These are phyloP conservation scores for Maniola jurtina DNA, from an alignment of 1,140 invertebrate species.

Conservation along the genomic window DNA sequence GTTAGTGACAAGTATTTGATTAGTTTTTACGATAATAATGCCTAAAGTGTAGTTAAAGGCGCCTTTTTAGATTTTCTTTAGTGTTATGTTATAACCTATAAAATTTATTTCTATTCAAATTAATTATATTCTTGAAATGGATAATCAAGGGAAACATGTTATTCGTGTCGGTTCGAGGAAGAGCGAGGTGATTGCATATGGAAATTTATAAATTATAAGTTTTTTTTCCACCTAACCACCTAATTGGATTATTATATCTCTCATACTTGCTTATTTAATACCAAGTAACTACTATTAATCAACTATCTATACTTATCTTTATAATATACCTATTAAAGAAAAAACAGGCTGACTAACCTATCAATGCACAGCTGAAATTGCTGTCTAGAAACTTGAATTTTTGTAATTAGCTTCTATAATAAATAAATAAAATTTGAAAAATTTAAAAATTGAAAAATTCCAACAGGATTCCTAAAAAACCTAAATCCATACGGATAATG, in stretches of 20 bases:
- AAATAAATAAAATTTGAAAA: no score
- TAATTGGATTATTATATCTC: no score
- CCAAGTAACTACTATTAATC: background rate
- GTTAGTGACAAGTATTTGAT: slow-evolving; percentile 60
- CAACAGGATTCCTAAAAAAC: no score
- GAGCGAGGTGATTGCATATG: slow-evolving; percentile 55
- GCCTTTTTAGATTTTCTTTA: slow-evolving; percentile 4
- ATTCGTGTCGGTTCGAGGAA: slow-evolving; percentile 72
- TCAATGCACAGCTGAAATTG: no score
- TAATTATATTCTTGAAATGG: slow-evolving; percentile 44
- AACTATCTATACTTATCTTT: background rate
- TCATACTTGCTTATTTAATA: background rate
- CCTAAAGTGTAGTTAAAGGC: background rate
- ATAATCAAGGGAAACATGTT: slow-evolving; percentile 52
- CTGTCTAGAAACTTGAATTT: background rate
- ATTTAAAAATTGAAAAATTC: no score
- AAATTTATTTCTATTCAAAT: slow-evolving; percentile 24
- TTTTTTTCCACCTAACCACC: no score
- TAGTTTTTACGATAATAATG: background rate
- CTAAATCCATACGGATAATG: no score
- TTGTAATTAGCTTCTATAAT: no score
- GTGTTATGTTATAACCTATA: slow-evolving; percentile 48
- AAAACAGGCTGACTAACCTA: no score
- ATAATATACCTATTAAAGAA: no score
- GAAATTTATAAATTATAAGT: background rate